Conservation (phyloP, 2,888 invertebrate genomes). For the Perdita meconis region DNA sequence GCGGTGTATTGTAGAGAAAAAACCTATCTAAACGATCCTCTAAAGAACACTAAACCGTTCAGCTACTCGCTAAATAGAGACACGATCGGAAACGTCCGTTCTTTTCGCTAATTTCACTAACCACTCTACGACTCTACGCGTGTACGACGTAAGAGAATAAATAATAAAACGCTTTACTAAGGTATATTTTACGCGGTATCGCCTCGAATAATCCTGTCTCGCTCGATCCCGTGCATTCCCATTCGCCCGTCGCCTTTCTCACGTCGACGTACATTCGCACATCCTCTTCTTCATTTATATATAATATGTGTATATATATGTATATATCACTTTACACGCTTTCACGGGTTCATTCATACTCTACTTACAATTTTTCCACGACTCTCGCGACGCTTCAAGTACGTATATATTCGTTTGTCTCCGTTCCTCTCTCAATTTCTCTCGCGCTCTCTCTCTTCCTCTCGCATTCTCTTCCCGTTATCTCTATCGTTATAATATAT, state of each 20-base stretch:
- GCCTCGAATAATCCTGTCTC: slow-evolving; percentile 46
- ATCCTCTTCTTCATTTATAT: slow-evolving; percentile 37
- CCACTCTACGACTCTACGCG: slow-evolving; percentile 75
- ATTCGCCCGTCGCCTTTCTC: slow-evolving; percentile 45
- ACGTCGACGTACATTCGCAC: slow-evolving; percentile 6
- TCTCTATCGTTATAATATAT: slow-evolving; percentile 55
- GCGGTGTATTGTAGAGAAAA: slow-evolving; percentile 78
- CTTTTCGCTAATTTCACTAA: slow-evolving; percentile 63
- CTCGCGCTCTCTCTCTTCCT: slow-evolving; percentile 20
- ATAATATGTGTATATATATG: slow-evolving; percentile 52
- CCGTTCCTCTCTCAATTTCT: not conserved
- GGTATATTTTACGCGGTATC: slow-evolving; percentile 63
- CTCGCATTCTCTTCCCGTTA: slow-evolving; percentile 27
- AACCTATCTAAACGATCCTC: slow-evolving; percentile 80
- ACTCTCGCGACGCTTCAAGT: slow-evolving; percentile 60
- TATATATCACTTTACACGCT: slow-evolving; percentile 66
- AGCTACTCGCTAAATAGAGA: slow-evolving; percentile 78
- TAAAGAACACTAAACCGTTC: slow-evolving; percentile 79
- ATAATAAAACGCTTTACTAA: slow-evolving; percentile 81
- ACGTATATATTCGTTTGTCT: slow-evolving; percentile 46
- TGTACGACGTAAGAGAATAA: slow-evolving; percentile 82
- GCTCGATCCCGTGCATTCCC: slow-evolving; percentile 51
- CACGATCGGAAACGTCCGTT: slow-evolving; percentile 72
- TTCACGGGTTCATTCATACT: slow-evolving; percentile 67
- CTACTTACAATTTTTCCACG: slow-evolving; percentile 54